Evolutionary conservation across 1,140 invertebrate species (phyloP), one percentile per base, ranked within the genome.

Genomic region (Papilio aristodemus): DNA sequence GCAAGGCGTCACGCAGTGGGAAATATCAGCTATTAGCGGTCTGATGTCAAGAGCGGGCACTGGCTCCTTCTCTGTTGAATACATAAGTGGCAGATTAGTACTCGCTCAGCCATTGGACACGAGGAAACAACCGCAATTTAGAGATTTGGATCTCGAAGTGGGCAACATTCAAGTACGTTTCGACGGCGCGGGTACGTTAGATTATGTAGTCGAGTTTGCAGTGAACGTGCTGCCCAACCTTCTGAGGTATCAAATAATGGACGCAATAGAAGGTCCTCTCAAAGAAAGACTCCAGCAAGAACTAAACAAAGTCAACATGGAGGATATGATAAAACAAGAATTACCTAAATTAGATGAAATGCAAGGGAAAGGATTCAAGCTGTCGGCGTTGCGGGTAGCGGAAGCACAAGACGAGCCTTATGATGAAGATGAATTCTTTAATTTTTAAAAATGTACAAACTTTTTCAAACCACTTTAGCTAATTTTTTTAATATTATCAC

Each of bases 191-290:
- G 96, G 96, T 39, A 96, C 96, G 0, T 54, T 96, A 13, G 96
- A 97, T 86, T 97, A 97, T 82, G 74, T 95, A 4, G 91, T 96
- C 50, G 96, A 97, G 90, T 94, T 95, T 67, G 93, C 90, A 1
- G 91, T 97, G 0, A 97, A 97, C 83, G 91, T 97, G 71, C 72
- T 97, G 46, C 96, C 96, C 1, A 97, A 97, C 92, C 86, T 97
- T 54, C 90, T 97, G 63, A 92, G 96, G 71, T 95, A 96, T 88
- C 96, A 97, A 89, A 96, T 97, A 71, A 95, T 96, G 93, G 95
- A 96, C 80, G 95, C 96, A 4, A 83, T 96, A 8, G 96, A 97
- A 87, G 93, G 93, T 63, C 95, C 95, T 0, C 86, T 96, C 2
- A 95, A 93, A 76, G 93, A 93, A 70, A 93, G 94, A 57, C 91